phyloP scores from a whole-genome alignment of 2,113 vertebrate genomes.

The Dicrurus megarhynchus region DNA sequence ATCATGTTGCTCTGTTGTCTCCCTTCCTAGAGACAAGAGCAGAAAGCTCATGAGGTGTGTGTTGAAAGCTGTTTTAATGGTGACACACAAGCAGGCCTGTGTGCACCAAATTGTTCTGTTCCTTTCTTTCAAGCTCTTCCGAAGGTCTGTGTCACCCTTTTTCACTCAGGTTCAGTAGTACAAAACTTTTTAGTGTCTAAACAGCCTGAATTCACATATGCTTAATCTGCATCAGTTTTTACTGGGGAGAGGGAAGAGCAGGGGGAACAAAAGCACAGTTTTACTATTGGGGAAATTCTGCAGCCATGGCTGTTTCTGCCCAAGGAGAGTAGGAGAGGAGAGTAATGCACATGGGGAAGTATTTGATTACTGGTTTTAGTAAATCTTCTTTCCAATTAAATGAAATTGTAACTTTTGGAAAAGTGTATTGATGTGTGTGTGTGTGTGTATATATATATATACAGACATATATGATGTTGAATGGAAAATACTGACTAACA shows the following conservation, averaged over 20 bases:
- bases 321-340: neutral
- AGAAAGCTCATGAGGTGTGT: neutral
- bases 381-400: neutral
- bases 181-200: neutral
- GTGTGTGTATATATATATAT: neutral
- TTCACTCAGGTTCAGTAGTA: neutral
- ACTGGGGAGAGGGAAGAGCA: neutral
- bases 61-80: neutral
- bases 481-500: neutral
- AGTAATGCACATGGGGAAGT: neutral
- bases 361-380: neutral
- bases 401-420: neutral
- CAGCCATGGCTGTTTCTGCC: neutral
- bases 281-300: neutral
- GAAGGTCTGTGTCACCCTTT: neutral
- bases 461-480: neutral
- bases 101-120: neutral
- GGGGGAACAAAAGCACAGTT: neutral
- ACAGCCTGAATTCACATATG: neutral
- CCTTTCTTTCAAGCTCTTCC: neutral
- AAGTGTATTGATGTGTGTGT: neutral
- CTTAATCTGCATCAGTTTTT: neutral
- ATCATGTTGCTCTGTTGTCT: neutral
- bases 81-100: rapidly evolving
- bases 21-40: neutral